A percentile compares a stretch with the other conserved stretches of the same genome.
These are phyloP conservation scores for Folsomia manolachei DNA, from an alignment of 2,888 invertebrate species.

Conservation along the genomic window DNA sequence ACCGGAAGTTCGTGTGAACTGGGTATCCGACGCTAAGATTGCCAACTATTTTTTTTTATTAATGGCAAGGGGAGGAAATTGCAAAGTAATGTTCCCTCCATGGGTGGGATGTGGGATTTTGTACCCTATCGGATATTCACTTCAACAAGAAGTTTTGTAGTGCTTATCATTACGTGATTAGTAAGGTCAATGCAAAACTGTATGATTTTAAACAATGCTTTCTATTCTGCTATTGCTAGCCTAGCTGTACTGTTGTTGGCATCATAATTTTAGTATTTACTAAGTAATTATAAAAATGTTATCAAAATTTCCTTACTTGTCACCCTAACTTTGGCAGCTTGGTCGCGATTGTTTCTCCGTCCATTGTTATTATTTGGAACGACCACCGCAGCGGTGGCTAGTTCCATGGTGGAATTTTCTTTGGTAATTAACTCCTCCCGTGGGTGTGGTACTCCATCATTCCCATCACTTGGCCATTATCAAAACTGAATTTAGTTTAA, in stretches of 20 bases:
- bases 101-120: background rate
- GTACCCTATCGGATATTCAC: background rate
- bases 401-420: background rate
- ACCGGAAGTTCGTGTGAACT: background rate
- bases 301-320: slow-evolving; percentile 36
- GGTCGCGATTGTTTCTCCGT: slow-evolving; percentile 33
- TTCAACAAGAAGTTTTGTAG: background rate
- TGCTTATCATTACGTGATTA: background rate
- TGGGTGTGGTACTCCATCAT: no score
- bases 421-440: no score
- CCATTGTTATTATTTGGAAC: slow-evolving; percentile 16
- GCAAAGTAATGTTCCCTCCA: background rate
- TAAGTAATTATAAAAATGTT: background rate
- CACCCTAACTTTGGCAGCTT: slow-evolving; percentile 44
- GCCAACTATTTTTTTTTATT: no score
- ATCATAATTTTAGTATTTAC: no score
- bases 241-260: background rate
- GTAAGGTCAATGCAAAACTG: no score
- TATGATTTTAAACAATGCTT: no score
- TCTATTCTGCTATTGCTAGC: background rate
- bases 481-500: no score
- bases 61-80: background rate
- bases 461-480: no score
- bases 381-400: background rate
- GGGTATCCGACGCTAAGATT: no score